phyloP scores from a whole-genome alignment of 2,797 vertebrate species.

The Phrynocephalus vlangalii region DNA sequence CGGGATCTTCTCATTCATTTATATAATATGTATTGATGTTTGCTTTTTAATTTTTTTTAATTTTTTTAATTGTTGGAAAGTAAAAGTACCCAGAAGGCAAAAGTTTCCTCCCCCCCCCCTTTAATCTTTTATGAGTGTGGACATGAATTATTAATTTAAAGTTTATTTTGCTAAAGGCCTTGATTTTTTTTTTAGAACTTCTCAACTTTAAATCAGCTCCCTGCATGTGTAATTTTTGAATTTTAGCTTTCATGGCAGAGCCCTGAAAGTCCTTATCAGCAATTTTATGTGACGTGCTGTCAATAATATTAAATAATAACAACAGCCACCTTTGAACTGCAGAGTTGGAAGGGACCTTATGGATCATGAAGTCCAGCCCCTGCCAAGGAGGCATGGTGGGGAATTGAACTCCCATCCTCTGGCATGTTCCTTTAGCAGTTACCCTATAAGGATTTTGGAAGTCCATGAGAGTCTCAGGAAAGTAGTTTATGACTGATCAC shows the following conservation, averaged over 20 bases:
- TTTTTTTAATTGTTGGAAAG: constrained; percentile 41
- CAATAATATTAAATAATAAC: too few relatives aligned
- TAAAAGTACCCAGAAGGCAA: constrained; percentile 33
- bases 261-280: neutral
- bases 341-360: too few relatives aligned
- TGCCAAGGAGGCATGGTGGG: too few relatives aligned
- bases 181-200: constrained; percentile 21
- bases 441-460: too few relatives aligned
- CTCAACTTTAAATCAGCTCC: constrained; percentile 15
- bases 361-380: too few relatives aligned
- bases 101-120: constrained; percentile 52
- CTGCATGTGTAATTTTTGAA: neutral
- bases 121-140: constrained; percentile 40
- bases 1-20: constrained; percentile 29
- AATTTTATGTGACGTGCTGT: neutral
- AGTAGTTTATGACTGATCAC: too few relatives aligned
- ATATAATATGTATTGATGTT: constrained; percentile 53
- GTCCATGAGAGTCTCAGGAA: too few relatives aligned
- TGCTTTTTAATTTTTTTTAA: neutral
- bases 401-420: too few relatives aligned
- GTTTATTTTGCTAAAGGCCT: constrained; percentile 51
- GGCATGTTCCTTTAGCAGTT: too few relatives aligned
- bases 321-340: too few relatives aligned
- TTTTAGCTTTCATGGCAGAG: neutral
- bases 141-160: constrained; percentile 66